A percentile compares a stretch with the other conserved stretches of the same genome.
These are phyloP conservation scores for Gila orcuttii DNA, from an alignment of 2,113 vertebrate genomes.

Conservation along the genomic window DNA sequence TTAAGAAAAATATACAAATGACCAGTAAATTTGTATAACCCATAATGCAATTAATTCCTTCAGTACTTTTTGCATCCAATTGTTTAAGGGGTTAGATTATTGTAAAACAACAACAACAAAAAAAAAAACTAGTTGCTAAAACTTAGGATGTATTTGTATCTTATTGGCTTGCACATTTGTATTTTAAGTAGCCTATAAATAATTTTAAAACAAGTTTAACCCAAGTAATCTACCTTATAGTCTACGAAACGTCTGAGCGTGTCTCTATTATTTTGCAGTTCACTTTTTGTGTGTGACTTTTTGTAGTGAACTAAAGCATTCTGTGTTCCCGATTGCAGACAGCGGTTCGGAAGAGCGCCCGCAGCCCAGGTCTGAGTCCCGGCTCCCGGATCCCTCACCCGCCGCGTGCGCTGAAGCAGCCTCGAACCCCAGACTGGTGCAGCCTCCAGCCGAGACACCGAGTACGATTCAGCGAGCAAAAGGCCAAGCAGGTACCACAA, in stretches of 20 bases:
- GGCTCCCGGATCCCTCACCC: conserved; percentile 72
- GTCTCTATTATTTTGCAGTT: neutral
- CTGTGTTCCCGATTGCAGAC: conserved; percentile 67
- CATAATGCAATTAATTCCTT: neutral
- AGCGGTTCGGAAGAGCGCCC: conserved; percentile 90
- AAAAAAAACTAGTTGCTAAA: neutral
- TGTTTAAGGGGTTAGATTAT: neutral
- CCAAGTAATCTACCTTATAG: neutral
- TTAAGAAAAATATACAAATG: neutral
- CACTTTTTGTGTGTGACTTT: neutral
- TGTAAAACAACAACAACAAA: neutral
- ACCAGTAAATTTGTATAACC: neutral
- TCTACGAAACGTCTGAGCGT: neutral
- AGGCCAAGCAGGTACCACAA: conserved; percentile 62
- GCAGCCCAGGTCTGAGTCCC: conserved; percentile 79
- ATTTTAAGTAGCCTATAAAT: neutral
- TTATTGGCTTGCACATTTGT: neutral
- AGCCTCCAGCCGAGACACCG: conserved; percentile 77
- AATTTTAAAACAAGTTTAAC: neutral
- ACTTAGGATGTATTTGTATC: neutral
- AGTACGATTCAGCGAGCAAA: conserved; percentile 97
- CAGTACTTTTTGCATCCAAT: neutral
- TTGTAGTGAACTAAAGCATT: neutral
- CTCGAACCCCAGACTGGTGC: conserved; percentile 71
- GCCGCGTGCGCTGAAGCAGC: conserved; percentile 69